phyloP scores from a whole-genome alignment of 2,888 invertebrate genomes.

The Thera obeliscata region DNA sequence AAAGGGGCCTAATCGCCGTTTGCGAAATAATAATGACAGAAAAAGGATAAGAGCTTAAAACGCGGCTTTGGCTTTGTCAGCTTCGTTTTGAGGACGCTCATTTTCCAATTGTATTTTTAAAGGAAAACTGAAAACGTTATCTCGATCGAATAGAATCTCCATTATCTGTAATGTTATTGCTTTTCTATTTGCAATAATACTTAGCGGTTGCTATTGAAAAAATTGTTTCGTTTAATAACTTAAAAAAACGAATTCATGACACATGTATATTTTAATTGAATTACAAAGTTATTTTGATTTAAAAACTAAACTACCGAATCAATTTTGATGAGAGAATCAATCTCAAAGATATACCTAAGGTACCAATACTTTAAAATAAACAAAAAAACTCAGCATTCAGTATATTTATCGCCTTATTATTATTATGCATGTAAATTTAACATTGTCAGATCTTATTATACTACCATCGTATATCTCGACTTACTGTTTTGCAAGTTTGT shows the following conservation, averaged over 20 bases:
- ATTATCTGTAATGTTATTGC: background rate
- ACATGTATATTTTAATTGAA: no score
- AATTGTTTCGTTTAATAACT: no score
- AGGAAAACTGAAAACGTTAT: background rate
- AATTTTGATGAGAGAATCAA: no score
- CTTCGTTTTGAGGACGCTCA: constrained; percentile 1
- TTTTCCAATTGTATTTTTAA: constrained; percentile 9
- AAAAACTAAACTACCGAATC: no score
- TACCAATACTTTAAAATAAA: no score
- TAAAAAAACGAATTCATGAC: no score
- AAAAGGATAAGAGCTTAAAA: constrained; percentile 19
- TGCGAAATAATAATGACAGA: constrained; percentile 27
- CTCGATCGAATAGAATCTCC: background rate
- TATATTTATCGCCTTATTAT: no score
- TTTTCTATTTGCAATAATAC: background rate
- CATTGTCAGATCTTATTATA: background rate
- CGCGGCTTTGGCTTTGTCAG: constrained; percentile 11
- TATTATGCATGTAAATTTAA: no score
- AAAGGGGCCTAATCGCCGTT: constrained; percentile 27
- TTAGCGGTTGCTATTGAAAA: background rate
- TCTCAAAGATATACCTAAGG: no score
- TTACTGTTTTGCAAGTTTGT: constrained; percentile 18
- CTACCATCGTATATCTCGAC: constrained; percentile 1
- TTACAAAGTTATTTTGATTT: no score
- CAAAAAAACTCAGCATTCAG: no score